A percentile compares a stretch with the other conserved stretches of the same genome.
Conservation (phyloP, 2,113 vertebrate genomes). For the Hemibagrus wyckioides region DNA sequence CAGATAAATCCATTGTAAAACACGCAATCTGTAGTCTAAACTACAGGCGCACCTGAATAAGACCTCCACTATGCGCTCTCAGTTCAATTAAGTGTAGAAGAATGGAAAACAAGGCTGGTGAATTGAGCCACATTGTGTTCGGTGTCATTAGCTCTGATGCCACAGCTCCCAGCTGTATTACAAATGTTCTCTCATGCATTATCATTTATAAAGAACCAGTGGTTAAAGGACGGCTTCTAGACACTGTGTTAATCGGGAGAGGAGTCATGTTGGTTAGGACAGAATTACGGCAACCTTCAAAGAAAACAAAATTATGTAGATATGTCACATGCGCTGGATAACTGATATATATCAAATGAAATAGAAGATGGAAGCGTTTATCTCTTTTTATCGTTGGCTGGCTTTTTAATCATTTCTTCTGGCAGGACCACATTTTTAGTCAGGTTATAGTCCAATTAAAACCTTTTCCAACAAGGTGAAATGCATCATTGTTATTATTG, state of each 20-base stretch:
- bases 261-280: conserved; percentile 49
- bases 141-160: conserved; percentile 55
- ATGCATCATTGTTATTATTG: neutral
- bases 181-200: conserved; percentile 48
- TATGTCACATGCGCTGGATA: neutral
- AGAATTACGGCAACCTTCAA: conserved; percentile 61
- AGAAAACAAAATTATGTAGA: conserved; percentile 35
- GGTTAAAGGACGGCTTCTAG: conserved; percentile 49
- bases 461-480: neutral
- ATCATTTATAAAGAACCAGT: conserved; percentile 63
- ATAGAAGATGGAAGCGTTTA: neutral
- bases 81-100: neutral
- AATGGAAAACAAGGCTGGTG: conserved; percentile 29
- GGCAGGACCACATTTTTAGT: neutral
- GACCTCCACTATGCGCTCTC: conserved; percentile 1
- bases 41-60: neutral
- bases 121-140: conserved; percentile 43
- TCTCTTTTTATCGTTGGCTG: neutral
- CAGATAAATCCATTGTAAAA: conserved; percentile 41
- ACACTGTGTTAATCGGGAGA: conserved; percentile 40
- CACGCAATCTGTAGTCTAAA: neutral
- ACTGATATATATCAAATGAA: neutral
- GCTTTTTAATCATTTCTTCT: neutral
- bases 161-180: conserved; percentile 37
- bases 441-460: neutral